These are phyloP conservation scores for Colistium nudipinnis DNA, from an alignment of 2,113 vertebrate species.

Conservation along the genomic window DNA sequence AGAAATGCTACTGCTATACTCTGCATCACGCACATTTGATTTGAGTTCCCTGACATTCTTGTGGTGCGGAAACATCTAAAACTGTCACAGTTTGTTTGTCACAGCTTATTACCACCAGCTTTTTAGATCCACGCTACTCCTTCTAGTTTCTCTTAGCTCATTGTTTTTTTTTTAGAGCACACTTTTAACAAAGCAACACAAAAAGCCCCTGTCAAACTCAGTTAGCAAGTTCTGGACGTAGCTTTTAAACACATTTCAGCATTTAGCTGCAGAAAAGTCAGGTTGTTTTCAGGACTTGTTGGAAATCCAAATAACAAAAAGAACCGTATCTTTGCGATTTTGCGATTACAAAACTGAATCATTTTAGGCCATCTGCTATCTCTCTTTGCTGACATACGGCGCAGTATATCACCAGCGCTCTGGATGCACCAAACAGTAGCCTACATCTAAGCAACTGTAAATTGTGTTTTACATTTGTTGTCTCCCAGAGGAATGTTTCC, in stretches of 20 bases:
- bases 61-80: background rate
- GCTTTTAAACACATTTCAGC: too few relatives aligned
- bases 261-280: too few relatives aligned
- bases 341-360: background rate
- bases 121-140: too few relatives aligned
- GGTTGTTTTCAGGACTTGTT: too few relatives aligned
- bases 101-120: too few relatives aligned
- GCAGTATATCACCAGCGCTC: background rate
- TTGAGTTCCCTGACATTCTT: too few relatives aligned
- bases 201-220: background rate
- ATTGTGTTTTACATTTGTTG: constrained; percentile 25
- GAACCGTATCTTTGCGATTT: too few relatives aligned
- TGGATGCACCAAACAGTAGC: constrained; percentile 29
- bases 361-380: background rate
- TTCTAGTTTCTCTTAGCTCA: too few relatives aligned
- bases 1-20: constrained; percentile 48
- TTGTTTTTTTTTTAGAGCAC: background rate
- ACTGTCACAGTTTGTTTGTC: background rate
- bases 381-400: background rate
- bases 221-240: too few relatives aligned
- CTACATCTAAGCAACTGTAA: constrained; percentile 2
- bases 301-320: too few relatives aligned
- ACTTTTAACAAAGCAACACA: background rate
- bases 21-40: background rate
- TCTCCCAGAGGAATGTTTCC: constrained; percentile 17